These are phyloP conservation scores for Hetaerina americana DNA, from an alignment of 1,140 invertebrate species.

Conservation along the genomic window DNA sequence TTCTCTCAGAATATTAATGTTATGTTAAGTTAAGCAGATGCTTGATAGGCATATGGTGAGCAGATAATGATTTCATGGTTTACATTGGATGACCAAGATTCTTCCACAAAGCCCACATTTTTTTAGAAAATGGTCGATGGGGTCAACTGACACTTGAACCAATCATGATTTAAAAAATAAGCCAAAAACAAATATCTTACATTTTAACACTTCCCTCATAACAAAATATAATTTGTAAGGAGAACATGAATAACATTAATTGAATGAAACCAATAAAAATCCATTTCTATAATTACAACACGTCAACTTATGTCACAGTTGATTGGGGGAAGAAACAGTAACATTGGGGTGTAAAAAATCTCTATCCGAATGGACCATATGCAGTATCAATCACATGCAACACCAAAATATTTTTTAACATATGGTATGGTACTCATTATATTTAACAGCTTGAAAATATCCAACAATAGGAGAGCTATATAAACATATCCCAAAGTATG, in stretches of 20 bases:
- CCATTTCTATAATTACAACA: too few relatives aligned
- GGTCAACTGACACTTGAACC: too few relatives aligned
- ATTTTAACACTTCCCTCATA: too few relatives aligned
- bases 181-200: too few relatives aligned
- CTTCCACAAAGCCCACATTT: background rate
- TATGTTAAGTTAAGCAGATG: background rate
- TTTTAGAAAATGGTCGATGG: too few relatives aligned
- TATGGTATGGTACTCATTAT: background rate
- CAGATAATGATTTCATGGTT: background rate
- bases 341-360: too few relatives aligned
- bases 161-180: too few relatives aligned
- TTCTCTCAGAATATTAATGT: background rate
- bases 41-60: background rate
- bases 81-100: background rate
- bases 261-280: too few relatives aligned
- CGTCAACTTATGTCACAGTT: too few relatives aligned
- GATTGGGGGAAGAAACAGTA: too few relatives aligned
- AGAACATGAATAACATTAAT: too few relatives aligned
- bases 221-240: too few relatives aligned
- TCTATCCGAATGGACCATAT: background rate
- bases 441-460: background rate
- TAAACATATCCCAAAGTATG: background rate
- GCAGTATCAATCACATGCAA: background rate
- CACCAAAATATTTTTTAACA: constrained; percentile 1
- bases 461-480: background rate